Percentiles rank a stretch among this genome's conserved stretches.
Conservation (phyloP, 2,797 vertebrate genomes). For the Macropus fuliginosus region DNA sequence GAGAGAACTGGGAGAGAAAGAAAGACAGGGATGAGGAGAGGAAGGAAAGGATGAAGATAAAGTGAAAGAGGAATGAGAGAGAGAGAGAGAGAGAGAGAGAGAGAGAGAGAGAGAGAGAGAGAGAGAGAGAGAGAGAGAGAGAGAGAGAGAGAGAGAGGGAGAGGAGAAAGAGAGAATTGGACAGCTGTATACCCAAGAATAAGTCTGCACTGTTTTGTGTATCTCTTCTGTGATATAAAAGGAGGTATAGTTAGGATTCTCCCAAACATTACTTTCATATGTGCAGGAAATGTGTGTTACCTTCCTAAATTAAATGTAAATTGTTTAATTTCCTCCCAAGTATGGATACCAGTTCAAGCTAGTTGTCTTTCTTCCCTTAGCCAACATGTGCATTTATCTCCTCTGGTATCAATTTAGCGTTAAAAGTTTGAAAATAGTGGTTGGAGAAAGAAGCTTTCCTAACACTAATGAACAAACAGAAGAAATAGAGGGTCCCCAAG, state of each 20-base stretch:
- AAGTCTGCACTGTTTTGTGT: constrained; percentile 64
- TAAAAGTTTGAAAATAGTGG: constrained; percentile 39
- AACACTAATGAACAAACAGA: neutral
- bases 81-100: too few relatives aligned
- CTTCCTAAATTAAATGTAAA: constrained; percentile 65
- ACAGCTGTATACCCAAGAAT: constrained; percentile 83
- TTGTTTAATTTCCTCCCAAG: constrained; percentile 20
- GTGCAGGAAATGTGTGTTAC: constrained; percentile 71
- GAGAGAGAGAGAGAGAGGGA: constrained; percentile 38
- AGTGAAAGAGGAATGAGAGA: too few relatives aligned
- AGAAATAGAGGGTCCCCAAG: neutral
- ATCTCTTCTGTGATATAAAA: constrained; percentile 75
- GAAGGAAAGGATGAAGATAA: too few relatives aligned
- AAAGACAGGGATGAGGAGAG: too few relatives aligned
- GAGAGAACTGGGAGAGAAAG: too few relatives aligned
- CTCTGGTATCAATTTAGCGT: constrained; percentile 25
- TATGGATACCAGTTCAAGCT: neutral
- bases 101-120: neutral
- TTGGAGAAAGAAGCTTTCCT: neutral
- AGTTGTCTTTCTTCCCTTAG: neutral
- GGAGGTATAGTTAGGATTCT: constrained; percentile 68
- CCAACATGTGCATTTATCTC: constrained; percentile 7
- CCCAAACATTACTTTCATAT: constrained; percentile 66
- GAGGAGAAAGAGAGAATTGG: constrained; percentile 76
- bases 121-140: constrained; percentile 55